Base-by-base conservation (phyloP, 2,797 vertebrate species). In the Amniataba percoides region DNA sequence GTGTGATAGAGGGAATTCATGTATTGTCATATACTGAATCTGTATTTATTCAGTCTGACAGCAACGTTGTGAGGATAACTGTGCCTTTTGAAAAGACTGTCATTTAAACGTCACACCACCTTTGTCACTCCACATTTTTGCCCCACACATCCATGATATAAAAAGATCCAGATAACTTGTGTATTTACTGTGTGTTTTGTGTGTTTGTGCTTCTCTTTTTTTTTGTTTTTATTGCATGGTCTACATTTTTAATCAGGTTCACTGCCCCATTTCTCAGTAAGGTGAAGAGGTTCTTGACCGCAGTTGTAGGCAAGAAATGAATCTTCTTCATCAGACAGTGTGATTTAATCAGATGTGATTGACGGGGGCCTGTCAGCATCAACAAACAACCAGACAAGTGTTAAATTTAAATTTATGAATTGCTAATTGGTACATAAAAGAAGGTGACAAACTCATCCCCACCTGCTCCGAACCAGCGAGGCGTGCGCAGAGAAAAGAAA, bases 11-110 rank as follows among this genome's bases (percentile, higher is more conserved):
- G 60, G 59, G 15, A 78, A 65, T 25, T 60, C 21, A 9, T 79
- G 40, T 43, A 34, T 52, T 77, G 51, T 39, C 36, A 27, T 65
- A 2, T 59, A 19, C 49, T 66, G 4, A 11, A 3, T 51, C 70
- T 73, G 56, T 76, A 75, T 65, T 69, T 48, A 83, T 72, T 63
- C 43, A 72, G 52, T 52, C 63, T 13, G 49, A 45, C 21, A 6
- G 40, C 21, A 11, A 27, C 27, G 14, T 56, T 39, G 40, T 21
- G 53, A 52, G 70, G 7, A 40, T 43, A 52, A 53, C 10, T 58
- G 42, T 52, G 23, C 55, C 49, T 67, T 83, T 71, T 49, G 19
- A 23, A 60, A 60, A 70, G 36, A 45, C 57, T 19, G 7, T 75
- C 2, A 40, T 60, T 51, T 7, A 65, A 48, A 59, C 12, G 46